Evolutionary conservation across 2,797 vertebrate genomes (phyloP).

Genomic region (Podarcis lilfordi): DNA sequence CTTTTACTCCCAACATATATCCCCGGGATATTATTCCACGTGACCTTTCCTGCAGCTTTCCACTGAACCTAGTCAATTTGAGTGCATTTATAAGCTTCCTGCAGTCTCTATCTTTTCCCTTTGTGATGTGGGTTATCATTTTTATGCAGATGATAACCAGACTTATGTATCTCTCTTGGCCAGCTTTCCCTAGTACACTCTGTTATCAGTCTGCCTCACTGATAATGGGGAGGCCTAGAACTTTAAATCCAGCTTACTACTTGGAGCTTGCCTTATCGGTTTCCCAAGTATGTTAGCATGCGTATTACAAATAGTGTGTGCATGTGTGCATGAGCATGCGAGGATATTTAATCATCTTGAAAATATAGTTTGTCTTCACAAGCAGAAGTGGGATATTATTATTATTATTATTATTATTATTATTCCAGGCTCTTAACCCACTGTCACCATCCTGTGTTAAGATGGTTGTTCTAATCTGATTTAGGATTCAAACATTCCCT

Average conservation of each 20-base stretch:
- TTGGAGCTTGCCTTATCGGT: neutral
- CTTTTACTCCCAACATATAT: neutral
- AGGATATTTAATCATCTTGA: neutral
- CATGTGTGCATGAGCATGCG: too few species aligned
- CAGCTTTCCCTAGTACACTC: neutral
- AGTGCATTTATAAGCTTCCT: neutral
- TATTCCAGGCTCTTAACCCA: neutral
- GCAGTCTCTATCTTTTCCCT: neutral
- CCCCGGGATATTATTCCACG: neutral
- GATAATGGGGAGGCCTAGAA: conserved; percentile 11
- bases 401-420: too few species aligned
- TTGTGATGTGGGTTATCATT: neutral
- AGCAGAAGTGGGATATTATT: neutral
- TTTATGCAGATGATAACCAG: neutral
- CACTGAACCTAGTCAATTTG: neutral
- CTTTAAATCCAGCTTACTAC: neutral
- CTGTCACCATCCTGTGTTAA: neutral
- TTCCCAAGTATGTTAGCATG: neutral
- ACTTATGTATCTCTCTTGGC: neutral
- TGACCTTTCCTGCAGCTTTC: neutral
- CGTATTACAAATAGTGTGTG: neutral
- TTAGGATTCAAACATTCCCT: neutral
- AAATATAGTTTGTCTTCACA: neutral
- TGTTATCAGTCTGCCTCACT: conserved; percentile 17
- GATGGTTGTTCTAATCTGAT: neutral